These are phyloP conservation scores for Carassius gibelio DNA, from an alignment of 2,113 vertebrate genomes.

Conservation along the genomic window DNA sequence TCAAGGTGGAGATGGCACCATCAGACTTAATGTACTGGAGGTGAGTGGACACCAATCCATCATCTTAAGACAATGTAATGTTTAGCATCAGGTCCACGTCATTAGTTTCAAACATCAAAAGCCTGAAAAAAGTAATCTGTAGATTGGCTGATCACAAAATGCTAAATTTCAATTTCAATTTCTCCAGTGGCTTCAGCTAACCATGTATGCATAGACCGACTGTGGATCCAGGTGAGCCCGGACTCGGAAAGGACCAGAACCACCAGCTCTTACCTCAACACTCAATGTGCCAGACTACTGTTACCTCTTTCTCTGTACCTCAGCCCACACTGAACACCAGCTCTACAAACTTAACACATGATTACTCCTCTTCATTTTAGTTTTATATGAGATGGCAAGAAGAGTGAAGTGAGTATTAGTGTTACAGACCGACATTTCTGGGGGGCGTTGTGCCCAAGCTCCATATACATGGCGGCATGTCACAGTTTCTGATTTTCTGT, in stretches of 20 bases:
- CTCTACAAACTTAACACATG: background rate
- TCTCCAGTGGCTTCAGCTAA: slow-evolving; percentile 94
- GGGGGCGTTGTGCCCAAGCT: background rate
- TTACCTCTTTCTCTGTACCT: slow-evolving; percentile 49
- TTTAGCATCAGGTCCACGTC: too few relatives aligned
- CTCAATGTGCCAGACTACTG: slow-evolving; percentile 63
- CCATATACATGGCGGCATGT: background rate
- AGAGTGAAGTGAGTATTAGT: background rate
- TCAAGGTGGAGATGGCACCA: slow-evolving; percentile 91
- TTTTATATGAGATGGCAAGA: background rate
- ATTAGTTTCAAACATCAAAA: too few relatives aligned
- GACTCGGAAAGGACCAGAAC: slow-evolving; percentile 69
- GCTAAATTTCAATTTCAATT: background rate
- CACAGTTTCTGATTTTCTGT: background rate
- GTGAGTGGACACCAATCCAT: slow-evolving; percentile 68
- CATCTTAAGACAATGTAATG: background rate
- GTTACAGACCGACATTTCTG: background rate
- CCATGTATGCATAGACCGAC: slow-evolving; percentile 87
- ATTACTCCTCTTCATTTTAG: slow-evolving; percentile 7
- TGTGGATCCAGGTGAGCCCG: slow-evolving; percentile 62
- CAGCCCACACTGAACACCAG: slow-evolving; percentile 25
- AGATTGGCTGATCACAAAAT: background rate
- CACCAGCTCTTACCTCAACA: slow-evolving; percentile 76
- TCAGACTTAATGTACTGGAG: slow-evolving; percentile 94
- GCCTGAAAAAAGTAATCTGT: background rate